A percentile compares a stretch with the other conserved stretches of the same genome.
These are phyloP conservation scores for Eumacrocentrus americanus DNA, from an alignment of 2,888 invertebrate species.

Conservation along the genomic window DNA sequence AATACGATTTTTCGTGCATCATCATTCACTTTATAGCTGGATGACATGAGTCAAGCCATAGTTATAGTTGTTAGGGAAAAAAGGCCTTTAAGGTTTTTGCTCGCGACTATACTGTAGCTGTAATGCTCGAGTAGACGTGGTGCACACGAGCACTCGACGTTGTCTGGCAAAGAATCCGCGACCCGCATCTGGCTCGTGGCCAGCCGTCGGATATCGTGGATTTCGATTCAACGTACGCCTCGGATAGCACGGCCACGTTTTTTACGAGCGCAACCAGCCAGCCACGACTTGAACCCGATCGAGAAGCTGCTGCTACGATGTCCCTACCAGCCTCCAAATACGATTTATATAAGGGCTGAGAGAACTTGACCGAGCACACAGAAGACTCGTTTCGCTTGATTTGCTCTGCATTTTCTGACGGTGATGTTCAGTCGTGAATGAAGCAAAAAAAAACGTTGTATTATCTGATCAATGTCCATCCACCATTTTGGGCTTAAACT, in stretches of 20 bases:
- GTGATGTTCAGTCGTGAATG: no score
- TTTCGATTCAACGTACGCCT: constrained; percentile 28
- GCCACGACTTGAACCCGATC: constrained; percentile 22
- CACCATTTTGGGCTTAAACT: background rate
- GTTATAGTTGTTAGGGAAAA: background rate
- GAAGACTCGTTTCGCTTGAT: constrained; percentile 1
- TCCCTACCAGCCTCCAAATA: constrained; percentile 14
- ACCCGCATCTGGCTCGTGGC: constrained; percentile 29
- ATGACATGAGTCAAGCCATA: no score
- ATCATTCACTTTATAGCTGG: no score
- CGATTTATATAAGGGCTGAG: constrained; percentile 19
- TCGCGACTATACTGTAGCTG: background rate
- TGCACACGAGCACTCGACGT: constrained; percentile 4
- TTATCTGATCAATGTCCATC: background rate
- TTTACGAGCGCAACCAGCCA: constrained; percentile 15
- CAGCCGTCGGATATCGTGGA: constrained; percentile 28
- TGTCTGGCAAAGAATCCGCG: constrained; percentile 25
- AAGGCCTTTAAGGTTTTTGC: background rate
- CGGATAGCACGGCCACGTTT: constrained; percentile 23
- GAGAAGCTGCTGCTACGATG: constrained; percentile 12
- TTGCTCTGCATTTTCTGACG: background rate
- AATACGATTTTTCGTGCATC: no score
- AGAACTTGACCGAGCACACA: background rate
- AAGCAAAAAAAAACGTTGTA: no score
- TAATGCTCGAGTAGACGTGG: constrained; percentile 10